Evolutionary conservation across 2,888 invertebrate species (phyloP).

Genomic region (Eumacrocentrus americanus): DNA sequence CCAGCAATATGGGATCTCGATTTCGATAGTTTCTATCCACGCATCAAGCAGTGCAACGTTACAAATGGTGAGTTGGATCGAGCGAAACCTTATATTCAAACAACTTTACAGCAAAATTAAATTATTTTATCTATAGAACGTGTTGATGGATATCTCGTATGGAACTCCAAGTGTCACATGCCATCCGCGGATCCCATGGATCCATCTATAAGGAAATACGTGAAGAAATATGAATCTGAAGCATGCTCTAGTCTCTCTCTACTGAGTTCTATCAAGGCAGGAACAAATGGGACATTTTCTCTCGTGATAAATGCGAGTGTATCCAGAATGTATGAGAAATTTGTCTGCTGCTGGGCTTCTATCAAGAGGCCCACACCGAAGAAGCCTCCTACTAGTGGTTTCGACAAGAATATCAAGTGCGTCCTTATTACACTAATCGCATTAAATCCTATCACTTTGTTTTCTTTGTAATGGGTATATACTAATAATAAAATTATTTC

Average conservation of each 20-base stretch:
- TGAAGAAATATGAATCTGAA: conserved; percentile 65
- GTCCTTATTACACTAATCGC: too few relatives aligned
- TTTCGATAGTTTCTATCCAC: neutral
- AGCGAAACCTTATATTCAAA: neutral
- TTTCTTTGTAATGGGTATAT: neutral
- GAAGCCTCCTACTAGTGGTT: conserved; percentile 43
- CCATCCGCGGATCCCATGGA: conserved; percentile 64
- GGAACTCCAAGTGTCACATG: conserved; percentile 70
- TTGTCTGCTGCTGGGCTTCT: conserved; percentile 69
- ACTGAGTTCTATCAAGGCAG: conserved; percentile 45
- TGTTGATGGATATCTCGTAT: conserved; percentile 63
- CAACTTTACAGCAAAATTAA: too few relatives aligned
- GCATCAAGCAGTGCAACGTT: neutral
- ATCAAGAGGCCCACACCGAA: conserved; percentile 65
- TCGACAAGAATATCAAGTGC: conserved; percentile 55
- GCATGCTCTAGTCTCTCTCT: conserved; percentile 60
- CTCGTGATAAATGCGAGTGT: conserved; percentile 43
- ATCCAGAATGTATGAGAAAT: conserved; percentile 59
- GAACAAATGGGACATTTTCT: conserved; percentile 45
- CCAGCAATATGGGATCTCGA: neutral
- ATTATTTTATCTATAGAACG: too few relatives aligned
- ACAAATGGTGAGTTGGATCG: neutral
- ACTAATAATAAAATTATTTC: conserved; percentile 80
- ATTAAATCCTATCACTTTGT: too few relatives aligned
- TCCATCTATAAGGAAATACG: conserved; percentile 66